A percentile compares a stretch with the other conserved stretches of the same genome.
phyloP scores from a whole-genome alignment of 2,888 invertebrate species.

The Ganaspis brasiliensis region DNA sequence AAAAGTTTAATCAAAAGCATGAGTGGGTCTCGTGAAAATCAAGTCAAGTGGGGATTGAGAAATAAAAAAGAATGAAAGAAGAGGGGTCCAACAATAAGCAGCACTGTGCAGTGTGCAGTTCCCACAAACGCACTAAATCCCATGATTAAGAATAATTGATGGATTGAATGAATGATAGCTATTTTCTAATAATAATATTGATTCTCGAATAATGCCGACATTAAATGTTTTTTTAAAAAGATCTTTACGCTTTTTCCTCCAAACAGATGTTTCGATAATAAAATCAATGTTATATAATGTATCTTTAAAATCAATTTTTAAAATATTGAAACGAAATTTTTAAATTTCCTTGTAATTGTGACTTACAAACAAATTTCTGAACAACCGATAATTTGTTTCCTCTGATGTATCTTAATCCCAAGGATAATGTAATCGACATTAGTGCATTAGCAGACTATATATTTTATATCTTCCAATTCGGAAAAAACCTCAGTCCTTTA shows the following conservation, averaged over 20 bases:
- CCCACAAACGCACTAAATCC: conserved; percentile 57
- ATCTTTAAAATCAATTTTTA: no score
- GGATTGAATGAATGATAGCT: conserved; percentile 16
- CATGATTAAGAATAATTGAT: conserved; percentile 60
- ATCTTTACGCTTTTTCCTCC: neutral
- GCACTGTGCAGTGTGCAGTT: conserved; percentile 64
- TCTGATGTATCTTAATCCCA: conserved; percentile 6
- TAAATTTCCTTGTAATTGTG: no score
- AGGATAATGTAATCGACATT: conserved; percentile 13
- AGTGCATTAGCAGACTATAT: neutral
- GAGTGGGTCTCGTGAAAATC: conserved; percentile 45
- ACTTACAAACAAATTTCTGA: no score
- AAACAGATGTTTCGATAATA: no score
- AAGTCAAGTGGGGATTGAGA: conserved; percentile 56
- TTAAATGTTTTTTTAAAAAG: neutral
- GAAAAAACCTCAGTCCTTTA: neutral
- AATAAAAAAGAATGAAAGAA: conserved; percentile 53
- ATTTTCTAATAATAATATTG: conserved; percentile 10
- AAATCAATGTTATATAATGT: no score
- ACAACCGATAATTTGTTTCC: neutral
- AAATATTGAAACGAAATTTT: no score
- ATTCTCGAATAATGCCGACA: conserved; percentile 1
- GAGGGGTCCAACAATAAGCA: conserved; percentile 65
- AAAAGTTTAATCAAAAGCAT: conserved; percentile 16
- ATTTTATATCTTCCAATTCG: neutral